Evolutionary conservation across 2,888 invertebrate genomes (phyloP).

Genomic region (Dinocampus coccinellae): DNA sequence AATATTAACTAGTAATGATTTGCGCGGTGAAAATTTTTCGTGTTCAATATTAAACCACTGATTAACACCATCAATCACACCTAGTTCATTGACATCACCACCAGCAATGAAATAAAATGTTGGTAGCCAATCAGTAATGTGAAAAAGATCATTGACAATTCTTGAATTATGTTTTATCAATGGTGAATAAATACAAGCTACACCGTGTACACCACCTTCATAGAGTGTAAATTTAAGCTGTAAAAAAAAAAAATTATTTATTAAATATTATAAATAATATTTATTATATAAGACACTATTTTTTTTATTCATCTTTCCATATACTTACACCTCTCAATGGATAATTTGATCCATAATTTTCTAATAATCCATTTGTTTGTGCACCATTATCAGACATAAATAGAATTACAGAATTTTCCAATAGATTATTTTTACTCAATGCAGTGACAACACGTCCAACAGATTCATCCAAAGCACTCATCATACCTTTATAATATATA

Average conservation of each 20-base stretch:
- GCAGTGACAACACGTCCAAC: slow-evolving; percentile 72
- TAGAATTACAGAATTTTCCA: slow-evolving; percentile 74
- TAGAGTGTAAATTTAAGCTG: slow-evolving; percentile 83
- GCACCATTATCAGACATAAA: slow-evolving; percentile 77
- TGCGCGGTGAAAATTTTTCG: slow-evolving; percentile 69
- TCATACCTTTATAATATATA: slow-evolving; percentile 71
- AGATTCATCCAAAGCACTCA: slow-evolving; percentile 74
- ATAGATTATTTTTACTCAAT: slow-evolving; percentile 69
- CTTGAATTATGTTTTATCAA: slow-evolving; percentile 71
- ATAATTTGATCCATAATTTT: slow-evolving; percentile 75
- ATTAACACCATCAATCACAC: slow-evolving; percentile 71
- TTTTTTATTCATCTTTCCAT: no score
- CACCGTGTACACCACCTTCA: slow-evolving; percentile 87
- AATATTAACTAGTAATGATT: slow-evolving; percentile 79
- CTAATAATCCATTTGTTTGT: slow-evolving; percentile 69
- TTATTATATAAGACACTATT: not conserved
- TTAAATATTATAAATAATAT: not conserved
- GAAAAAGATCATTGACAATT: slow-evolving; percentile 78
- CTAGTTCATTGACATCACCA: slow-evolving; percentile 62
- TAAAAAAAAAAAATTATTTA: slow-evolving; percentile 36
- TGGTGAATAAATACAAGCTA: slow-evolving; percentile 83
- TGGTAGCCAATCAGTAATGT: slow-evolving; percentile 88
- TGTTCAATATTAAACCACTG: slow-evolving; percentile 63
- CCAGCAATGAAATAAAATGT: slow-evolving; percentile 73
- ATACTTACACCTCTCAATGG: slow-evolving; percentile 72